phyloP scores from a whole-genome alignment of 2,888 invertebrate genomes.

The Chalcis sispes region DNA sequence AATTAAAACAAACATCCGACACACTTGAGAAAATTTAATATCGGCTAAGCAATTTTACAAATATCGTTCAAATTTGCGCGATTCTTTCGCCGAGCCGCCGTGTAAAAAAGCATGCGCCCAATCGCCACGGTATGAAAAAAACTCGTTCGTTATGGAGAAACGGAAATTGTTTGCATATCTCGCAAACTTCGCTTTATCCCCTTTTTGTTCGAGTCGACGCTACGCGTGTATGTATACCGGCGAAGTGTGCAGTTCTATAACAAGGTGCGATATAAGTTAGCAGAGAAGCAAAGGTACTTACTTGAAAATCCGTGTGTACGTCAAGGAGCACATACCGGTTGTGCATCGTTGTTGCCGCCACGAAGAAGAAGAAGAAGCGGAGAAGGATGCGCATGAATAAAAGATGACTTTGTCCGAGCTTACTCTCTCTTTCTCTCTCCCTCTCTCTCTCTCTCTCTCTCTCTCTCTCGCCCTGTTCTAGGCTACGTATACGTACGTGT shows the following conservation, averaged over 20 bases:
- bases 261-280: constrained; percentile 54
- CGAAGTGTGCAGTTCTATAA: constrained; percentile 12
- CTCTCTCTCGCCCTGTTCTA: not conserved
- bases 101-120: not conserved
- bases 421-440: constrained; percentile 18
- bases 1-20: no score
- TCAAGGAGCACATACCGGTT: constrained; percentile 41
- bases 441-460: constrained; percentile 37
- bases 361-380: no score
- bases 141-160: no score
- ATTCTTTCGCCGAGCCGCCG: not conserved
- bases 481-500: constrained; percentile 2
- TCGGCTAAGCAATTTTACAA: no score
- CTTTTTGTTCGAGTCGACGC: no score
- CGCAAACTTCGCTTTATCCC: constrained; percentile 1
- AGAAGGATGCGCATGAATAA: constrained; percentile 49
- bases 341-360: constrained; percentile 8
- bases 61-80: not conserved
- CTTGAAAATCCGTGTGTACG: constrained; percentile 52
- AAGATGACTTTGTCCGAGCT: constrained; percentile 53
- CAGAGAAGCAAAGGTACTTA: constrained; percentile 35
- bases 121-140: no score
- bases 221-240: no score
- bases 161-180: constrained; percentile 34
- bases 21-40: no score